phyloP scores from a whole-genome alignment of 2,113 vertebrate species.

The Acrocephalus arundinaceus region DNA sequence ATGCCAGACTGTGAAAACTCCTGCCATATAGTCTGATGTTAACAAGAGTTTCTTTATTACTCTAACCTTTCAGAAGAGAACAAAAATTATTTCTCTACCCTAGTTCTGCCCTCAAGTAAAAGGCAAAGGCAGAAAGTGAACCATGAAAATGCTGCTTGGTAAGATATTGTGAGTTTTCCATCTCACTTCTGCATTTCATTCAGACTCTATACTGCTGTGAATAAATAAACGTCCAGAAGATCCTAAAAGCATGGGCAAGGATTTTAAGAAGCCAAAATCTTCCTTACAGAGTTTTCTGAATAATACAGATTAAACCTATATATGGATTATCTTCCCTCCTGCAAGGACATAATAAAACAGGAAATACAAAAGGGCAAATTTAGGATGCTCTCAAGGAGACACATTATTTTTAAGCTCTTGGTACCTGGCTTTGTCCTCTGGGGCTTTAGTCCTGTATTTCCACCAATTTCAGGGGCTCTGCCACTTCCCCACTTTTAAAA shows the following conservation, averaged over 20 bases:
- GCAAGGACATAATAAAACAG: neutral
- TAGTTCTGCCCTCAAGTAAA: constrained; percentile 79
- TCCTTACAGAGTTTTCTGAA: neutral
- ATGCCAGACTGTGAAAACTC: constrained; percentile 84
- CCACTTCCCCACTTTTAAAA: neutral
- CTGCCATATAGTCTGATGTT: constrained; percentile 80
- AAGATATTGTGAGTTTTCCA: constrained; percentile 61
- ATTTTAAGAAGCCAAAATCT: neutral
- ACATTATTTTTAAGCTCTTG: neutral
- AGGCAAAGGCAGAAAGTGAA: constrained; percentile 72
- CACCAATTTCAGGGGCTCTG: neutral
- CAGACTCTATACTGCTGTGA: neutral
- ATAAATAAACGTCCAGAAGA: constrained; percentile 40
- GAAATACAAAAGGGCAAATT: neutral
- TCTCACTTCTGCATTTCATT: constrained; percentile 22
- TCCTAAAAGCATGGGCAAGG: neutral
- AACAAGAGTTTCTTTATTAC: constrained; percentile 88
- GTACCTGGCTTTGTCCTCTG: neutral
- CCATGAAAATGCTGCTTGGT: constrained; percentile 70
- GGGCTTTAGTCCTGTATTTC: neutral
- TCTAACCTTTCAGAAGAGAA: constrained; percentile 83
- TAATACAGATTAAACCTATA: neutral
- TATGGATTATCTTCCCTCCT: neutral
- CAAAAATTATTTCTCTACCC: constrained; percentile 84
- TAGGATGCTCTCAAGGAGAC: neutral